A percentile compares a stretch with the other conserved stretches of the same genome.
phyloP scores from a whole-genome alignment of 2,797 vertebrate genomes.

The Aeoliscus strigatus region DNA sequence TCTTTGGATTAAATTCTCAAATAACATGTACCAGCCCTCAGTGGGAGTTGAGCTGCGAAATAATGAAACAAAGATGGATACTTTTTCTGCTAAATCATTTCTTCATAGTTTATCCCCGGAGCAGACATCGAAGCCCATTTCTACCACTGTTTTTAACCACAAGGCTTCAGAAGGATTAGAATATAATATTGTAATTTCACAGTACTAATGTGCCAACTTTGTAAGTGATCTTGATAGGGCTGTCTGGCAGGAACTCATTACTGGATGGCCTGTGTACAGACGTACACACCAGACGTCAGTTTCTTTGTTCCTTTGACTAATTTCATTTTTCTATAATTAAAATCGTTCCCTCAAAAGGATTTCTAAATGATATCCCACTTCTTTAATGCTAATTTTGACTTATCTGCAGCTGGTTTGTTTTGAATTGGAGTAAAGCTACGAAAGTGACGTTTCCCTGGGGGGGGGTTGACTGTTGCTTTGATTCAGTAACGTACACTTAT shows the following conservation, averaged over 20 bases:
- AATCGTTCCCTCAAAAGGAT: slow-evolving; percentile 9
- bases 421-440: no score
- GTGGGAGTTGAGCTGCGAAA: slow-evolving; percentile 11
- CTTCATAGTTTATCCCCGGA: slow-evolving; percentile 38
- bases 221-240: slow-evolving; percentile 55
- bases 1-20: slow-evolving; percentile 20
- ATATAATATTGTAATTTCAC: slow-evolving; percentile 44
- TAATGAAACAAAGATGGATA: slow-evolving; percentile 19
- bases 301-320: slow-evolving; percentile 14
- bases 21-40: slow-evolving; percentile 7
- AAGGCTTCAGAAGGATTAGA: slow-evolving; percentile 52
- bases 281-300: slow-evolving; percentile 16
- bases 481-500: no score
- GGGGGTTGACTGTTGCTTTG: no score
- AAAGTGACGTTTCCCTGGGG: no score
- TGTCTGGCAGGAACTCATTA: slow-evolving; percentile 52
- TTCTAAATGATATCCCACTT: slow-evolving; percentile 4
- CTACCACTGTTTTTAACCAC: slow-evolving; percentile 36
- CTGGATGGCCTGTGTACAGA: slow-evolving; percentile 27
- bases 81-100: slow-evolving; percentile 17
- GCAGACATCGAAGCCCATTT: slow-evolving; percentile 27
- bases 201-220: slow-evolving; percentile 48
- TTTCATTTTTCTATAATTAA: slow-evolving; percentile 19
- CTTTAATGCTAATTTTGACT: slow-evolving; percentile 2
- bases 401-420: slow-evolving; percentile 6